Evolutionary conservation across 2,113 vertebrate genomes (phyloP), one percentile per base, ranked within the genome.

Genomic region (Petromus typicus): DNA sequence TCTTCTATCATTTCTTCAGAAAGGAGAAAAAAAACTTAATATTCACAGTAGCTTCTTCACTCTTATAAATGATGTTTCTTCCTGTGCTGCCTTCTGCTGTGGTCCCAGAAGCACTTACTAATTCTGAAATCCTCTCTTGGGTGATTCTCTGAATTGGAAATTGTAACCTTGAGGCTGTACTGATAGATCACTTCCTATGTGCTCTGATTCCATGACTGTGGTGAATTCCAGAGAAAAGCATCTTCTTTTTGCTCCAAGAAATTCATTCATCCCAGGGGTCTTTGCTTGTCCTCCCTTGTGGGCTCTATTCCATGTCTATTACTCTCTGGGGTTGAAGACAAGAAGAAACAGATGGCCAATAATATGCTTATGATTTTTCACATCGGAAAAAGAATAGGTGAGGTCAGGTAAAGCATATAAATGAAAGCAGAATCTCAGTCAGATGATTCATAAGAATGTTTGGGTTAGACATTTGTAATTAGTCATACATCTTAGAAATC

Each of bases 91-190:
- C 83, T 80, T 82, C 86, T 86, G 45, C 78, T n/a, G n/a, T 71
- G 87, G 64, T 97, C 94, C 86, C 96, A 96, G 91, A 96, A 96
- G 95, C 94, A 93, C 94, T 98, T 97, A 95, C 82, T 91, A 75
- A 97, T 96, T 95, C 96, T 85, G 86, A 97, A 97, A 84, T 32
- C 79, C 86, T 98, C 97, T 96, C 96, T 78, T 79, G 96, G 95
- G 91, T 96, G 96, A 96, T 45, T 96, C 89, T 89, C 89, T 87
- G 97, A 96, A 96, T 96, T 95, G 75, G 64, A 97, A 96, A 97
- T 97, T 93, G 88, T 91, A 94, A 97, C 97, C 96, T 96, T 96
- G 96, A 96, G 89, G 56, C 90, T 89, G 54, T 57, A 27, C 92
- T 91, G 92, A 97, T 85, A 97, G 96, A 97, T 96, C 90, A 96